Evolutionary conservation across 2,888 invertebrate genomes (phyloP), one percentile per base, ranked within the genome.

Genomic region (Tenthredo amoena): DNA sequence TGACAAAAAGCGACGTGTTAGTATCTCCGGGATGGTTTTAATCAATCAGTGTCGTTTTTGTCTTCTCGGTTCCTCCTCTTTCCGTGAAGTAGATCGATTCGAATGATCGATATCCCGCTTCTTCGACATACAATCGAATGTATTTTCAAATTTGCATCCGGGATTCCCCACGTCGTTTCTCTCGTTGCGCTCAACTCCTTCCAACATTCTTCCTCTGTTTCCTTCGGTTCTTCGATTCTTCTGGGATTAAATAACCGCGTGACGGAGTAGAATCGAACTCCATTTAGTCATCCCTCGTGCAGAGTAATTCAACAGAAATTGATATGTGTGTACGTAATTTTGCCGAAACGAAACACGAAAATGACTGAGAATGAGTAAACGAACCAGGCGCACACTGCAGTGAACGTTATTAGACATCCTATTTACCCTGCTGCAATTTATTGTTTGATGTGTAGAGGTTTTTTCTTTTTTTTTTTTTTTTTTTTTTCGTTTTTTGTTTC

Each of bases 361-460:
- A 37, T 34, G 71, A 71, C 6, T 71, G 31, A 37, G 9, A 71
- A 37, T 71, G 71, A 71, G 71, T 71, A 71, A 71, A 71, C 31
- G n/a, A 71, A 71, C 37, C 71, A 71, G 71, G 71, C 37, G 71
- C 55, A 55, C 34, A 55, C 81, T 37, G 62, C 21, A 81, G 58
- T 81, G 21, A 81, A 31, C 40, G 40, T 62, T 50, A 34, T 68
- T 40, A 37, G 31, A 79, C 58, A 81, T 81, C 81, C 81, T 81
- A 81, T 81, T 81, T 81, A 81, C 81, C 81, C 81, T 81, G 81
- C 81, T 81, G 81, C 81, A 81, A 81, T 81, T 77, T 62, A 62
- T 81, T 62, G 77, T 40, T 77, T 34, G 65, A 77, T 65, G 7
- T 85, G 71, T 81, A 34, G 5, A 7, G 21, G 55, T 37, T 47